Conservation (phyloP, 2,113 vertebrate species). For the human region GRCh38 chrX:77020501-77021000, state of each 20-base stretch:
- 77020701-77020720: background rate
- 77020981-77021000: conserved; percentile 33
- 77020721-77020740: background rate
- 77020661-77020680: background rate
- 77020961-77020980: conserved; percentile 40
- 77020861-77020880: background rate
- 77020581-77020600: background rate
- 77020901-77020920: background rate
- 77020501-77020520: background rate
- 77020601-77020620: background rate
- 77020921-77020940: background rate
- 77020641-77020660: background rate
- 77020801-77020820: background rate
- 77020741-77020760: background rate
- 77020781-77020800: background rate
- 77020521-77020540: background rate
- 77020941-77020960: background rate
- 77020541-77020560: background rate
- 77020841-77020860: background rate
- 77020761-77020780: background rate
- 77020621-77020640: background rate
- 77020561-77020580: background rate
- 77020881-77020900: background rate
- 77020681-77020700: background rate
- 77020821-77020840: background rate